A percentile compares a stretch with the other conserved stretches of the same genome.
Conservation (phyloP, 2,113 vertebrate species). For the Petromus typicus region DNA sequence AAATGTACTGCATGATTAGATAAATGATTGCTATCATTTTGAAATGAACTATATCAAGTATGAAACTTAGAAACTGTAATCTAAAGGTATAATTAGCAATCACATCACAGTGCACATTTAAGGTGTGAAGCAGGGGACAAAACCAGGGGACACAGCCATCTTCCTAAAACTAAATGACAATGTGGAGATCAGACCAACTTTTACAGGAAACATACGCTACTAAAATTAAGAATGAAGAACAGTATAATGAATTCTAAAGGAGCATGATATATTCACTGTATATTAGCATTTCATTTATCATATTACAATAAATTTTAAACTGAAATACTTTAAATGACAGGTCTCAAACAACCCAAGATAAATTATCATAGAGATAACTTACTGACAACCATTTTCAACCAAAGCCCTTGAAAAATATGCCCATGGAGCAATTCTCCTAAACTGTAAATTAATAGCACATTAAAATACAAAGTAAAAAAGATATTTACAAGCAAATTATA, state of each 20-base stretch:
- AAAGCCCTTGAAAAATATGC: conserved; percentile 49
- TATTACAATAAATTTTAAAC: conserved; percentile 25
- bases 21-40: conserved; percentile 80
- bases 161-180: conserved; percentile 81
- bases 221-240: conserved; percentile 72
- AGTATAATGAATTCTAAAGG: conserved; percentile 58
- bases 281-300: not conserved
- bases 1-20: conserved; percentile 76
- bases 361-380: conserved; percentile 15
- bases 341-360: conserved; percentile 26
- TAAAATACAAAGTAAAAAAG: conserved; percentile 58
- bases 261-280: conserved; percentile 62
- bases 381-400: not conserved
- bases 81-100: conserved; percentile 83
- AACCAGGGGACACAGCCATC: conserved; percentile 82
- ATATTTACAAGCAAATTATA: conserved; percentile 60
- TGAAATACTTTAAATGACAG: conserved; percentile 21
- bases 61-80: conserved; percentile 83
- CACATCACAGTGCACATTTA: conserved; percentile 84
- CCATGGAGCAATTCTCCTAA: not conserved
- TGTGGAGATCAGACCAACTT: conserved; percentile 68
- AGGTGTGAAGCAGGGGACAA: conserved; percentile 83
- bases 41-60: conserved; percentile 81
- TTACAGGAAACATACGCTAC: conserved; percentile 69
- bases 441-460: conserved; percentile 55